phyloP scores from a whole-genome alignment of 2,888 invertebrate species.

The Drosophila macrothrix region DNA sequence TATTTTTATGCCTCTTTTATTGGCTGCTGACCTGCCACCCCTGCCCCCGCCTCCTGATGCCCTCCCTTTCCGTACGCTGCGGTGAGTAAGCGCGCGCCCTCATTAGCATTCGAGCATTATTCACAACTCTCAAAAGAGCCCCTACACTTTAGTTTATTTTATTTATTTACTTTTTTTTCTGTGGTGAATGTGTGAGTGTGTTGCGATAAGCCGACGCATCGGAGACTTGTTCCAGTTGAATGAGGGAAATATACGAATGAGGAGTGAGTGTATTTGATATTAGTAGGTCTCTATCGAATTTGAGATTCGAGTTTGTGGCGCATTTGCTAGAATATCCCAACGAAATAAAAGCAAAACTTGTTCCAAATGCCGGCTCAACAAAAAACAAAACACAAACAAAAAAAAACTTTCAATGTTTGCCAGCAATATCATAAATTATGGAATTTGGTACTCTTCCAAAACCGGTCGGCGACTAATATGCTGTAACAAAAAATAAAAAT shows the following conservation, averaged over 20 bases:
- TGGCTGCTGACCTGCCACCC: constrained; percentile 40
- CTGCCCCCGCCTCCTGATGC: not conserved
- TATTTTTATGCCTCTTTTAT: constrained; percentile 63
- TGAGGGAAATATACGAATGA: constrained; percentile 6
- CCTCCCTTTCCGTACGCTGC: not conserved
- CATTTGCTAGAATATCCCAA: constrained; percentile 39
- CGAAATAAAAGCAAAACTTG: constrained; percentile 38
- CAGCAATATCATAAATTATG: constrained; percentile 66
- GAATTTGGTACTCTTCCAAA: constrained; percentile 52
- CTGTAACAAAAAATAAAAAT: constrained; percentile 63
- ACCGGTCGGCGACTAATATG: constrained; percentile 51
- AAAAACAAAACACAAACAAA: constrained; percentile 9
- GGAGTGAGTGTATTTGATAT: constrained; percentile 6
- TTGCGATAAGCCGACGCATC: constrained; percentile 44
- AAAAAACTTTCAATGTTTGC: constrained; percentile 49
- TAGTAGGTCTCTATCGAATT: constrained; percentile 7
- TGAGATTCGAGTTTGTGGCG: constrained; percentile 21
- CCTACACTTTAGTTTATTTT: constrained; percentile 30
- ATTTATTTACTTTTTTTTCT: not conserved
- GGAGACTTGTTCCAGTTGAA: constrained; percentile 34
- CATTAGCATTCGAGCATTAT: constrained; percentile 56
- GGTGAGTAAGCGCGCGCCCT: constrained; percentile 59
- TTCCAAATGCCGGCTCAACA: constrained; percentile 58
- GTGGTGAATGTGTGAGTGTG: not conserved
- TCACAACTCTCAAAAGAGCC: constrained; percentile 53